These are phyloP conservation scores for Thoracochromis brauschi DNA, from an alignment of 2,113 vertebrate species.

Conservation along the genomic window DNA sequence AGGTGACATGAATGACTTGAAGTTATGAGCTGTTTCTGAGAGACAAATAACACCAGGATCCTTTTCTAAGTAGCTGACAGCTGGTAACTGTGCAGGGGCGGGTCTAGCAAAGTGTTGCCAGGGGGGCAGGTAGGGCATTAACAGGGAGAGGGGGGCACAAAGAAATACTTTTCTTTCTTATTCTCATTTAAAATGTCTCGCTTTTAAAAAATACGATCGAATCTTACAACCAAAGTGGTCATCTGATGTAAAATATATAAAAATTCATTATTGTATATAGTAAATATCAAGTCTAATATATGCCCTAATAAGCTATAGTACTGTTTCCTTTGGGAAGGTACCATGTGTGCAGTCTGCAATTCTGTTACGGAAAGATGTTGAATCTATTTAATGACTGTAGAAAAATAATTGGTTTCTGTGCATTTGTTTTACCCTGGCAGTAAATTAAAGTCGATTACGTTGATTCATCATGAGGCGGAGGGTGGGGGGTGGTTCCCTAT, in stretches of 20 bases:
- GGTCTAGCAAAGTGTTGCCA: fast-evolving
- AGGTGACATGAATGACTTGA: too few species aligned
- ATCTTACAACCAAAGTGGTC: too few species aligned
- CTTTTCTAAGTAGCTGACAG: fast-evolving
- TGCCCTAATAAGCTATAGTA: not conserved
- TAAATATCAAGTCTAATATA: not conserved
- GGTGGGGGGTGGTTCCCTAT: not conserved
- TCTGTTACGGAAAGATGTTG: not conserved
- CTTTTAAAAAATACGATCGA: too few species aligned
- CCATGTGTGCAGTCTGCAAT: not conserved
- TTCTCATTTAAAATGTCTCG: fast-evolving
- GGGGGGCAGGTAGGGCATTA: fast-evolving
- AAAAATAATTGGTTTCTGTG: not conserved
- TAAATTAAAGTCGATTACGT: not conserved
- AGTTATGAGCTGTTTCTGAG: too few species aligned
- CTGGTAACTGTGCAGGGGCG: too few species aligned
- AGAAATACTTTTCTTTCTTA: too few species aligned
- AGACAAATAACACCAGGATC: too few species aligned
- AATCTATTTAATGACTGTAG: not conserved
- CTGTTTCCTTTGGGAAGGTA: not conserved
- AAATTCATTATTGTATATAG: too few species aligned
- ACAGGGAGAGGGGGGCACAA: too few species aligned
- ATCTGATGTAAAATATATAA: too few species aligned
- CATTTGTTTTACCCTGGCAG: not conserved
- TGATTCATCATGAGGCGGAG: not conserved